These are phyloP conservation scores for Apolygus lucorum DNA, from an alignment of 1,140 invertebrate genomes.

Conservation along the genomic window DNA sequence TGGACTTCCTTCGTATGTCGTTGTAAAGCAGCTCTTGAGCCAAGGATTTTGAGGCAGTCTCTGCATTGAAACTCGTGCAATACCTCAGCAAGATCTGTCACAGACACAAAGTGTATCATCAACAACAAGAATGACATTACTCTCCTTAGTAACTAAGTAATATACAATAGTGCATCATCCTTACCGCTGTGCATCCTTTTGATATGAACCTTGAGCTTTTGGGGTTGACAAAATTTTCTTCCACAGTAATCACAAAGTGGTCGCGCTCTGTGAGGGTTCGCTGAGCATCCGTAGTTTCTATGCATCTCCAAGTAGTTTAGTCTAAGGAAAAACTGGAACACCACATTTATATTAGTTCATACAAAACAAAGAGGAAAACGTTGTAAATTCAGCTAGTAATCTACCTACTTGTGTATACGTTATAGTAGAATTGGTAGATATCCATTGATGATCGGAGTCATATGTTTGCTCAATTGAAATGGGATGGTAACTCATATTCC, in stretches of 20 bases:
- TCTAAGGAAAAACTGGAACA: slow-evolving; percentile 57
- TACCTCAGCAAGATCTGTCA: slow-evolving; percentile 60
- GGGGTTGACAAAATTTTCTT: slow-evolving; percentile 70
- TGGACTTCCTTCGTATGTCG: slow-evolving; percentile 67
- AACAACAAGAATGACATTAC: not conserved
- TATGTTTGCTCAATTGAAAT: no score
- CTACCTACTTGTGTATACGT: no score
- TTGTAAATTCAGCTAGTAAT: no score
- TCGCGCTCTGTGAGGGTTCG: slow-evolving; percentile 60
- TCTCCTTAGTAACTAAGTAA: slow-evolving; percentile 34
- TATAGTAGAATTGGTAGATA: no score
- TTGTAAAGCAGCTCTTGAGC: slow-evolving; percentile 60
- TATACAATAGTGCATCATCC: slow-evolving; percentile 28
- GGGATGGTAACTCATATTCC: no score
- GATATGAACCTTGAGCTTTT: slow-evolving; percentile 78
- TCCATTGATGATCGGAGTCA: no score
- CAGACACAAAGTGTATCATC: no score
- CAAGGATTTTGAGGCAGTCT: slow-evolving; percentile 60
- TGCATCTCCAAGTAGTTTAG: slow-evolving; percentile 72
- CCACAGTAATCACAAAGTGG: slow-evolving; percentile 69
- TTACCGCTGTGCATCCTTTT: slow-evolving; percentile 77
- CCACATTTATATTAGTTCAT: slow-evolving; percentile 18
- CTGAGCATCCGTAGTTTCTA: slow-evolving; percentile 63
- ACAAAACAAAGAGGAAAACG: slow-evolving; percentile 23
- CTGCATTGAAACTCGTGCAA: slow-evolving; percentile 67